Conservation (phyloP, 2,797 vertebrate species). For the Brachyrhaphis roseni region DNA sequence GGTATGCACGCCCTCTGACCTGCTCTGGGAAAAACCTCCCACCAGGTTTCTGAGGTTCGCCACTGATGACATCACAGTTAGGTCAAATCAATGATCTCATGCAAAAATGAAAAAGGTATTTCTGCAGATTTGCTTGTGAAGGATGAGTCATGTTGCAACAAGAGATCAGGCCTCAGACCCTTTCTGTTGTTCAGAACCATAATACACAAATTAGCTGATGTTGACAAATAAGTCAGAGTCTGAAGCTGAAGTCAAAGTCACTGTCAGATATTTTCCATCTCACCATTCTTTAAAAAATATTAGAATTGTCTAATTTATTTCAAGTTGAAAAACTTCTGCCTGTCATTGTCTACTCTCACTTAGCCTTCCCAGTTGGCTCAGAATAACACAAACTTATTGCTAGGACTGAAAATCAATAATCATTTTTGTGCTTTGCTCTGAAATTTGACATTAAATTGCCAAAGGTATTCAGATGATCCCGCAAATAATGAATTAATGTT, state of each 20-base stretch:
- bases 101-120: not conserved
- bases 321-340: not conserved
- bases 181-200: not conserved
- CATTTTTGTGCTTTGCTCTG: not conserved
- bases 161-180: not conserved
- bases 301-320: not conserved
- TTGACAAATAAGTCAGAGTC: not conserved
- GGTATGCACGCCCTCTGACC: constrained; percentile 43
- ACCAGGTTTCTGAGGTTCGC: not conserved
- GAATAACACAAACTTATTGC: not conserved
- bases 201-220: not conserved
- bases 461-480: not conserved
- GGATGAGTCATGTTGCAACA: not conserved
- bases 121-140: not conserved
- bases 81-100: not conserved
- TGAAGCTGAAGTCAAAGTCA: not conserved
- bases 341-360: not conserved
- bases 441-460: not conserved
- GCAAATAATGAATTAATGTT: not conserved
- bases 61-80: not conserved
- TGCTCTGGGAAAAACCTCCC: not conserved
- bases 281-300: not conserved
- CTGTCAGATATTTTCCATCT: not conserved
- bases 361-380: not conserved
- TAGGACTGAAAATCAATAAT: not conserved